Evolutionary conservation across 2,113 vertebrate genomes (phyloP).

Genomic region (Rattus rattus): DNA sequence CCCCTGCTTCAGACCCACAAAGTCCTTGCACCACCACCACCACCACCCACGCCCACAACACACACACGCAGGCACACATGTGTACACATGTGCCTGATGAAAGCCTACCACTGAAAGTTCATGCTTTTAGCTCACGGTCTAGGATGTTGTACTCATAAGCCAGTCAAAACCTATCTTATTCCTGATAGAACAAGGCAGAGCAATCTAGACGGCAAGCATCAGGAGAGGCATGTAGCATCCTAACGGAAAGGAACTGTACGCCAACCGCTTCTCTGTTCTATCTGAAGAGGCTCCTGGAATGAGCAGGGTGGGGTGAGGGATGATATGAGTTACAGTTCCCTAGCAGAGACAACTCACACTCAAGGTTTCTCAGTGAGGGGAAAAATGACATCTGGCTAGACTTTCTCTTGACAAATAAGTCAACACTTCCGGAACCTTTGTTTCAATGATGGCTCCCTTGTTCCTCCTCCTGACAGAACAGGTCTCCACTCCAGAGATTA

Average conservation of each 20-base stretch:
- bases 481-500: slow-evolving; percentile 75
- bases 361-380: not conserved
- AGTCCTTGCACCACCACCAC: not conserved
- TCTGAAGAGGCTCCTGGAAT: not conserved
- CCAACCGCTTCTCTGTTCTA: not conserved
- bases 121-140: not conserved
- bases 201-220: not conserved
- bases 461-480: slow-evolving; percentile 73
- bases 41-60: too few relatives aligned
- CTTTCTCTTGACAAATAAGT: not conserved
- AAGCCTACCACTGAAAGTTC: not conserved
- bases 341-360: not conserved
- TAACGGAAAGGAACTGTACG: not conserved
- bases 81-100: not conserved
- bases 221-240: not conserved
- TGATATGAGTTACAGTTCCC: not conserved
- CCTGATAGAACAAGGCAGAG: not conserved
- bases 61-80: not conserved
- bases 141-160: not conserved
- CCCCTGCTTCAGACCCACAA: not conserved
- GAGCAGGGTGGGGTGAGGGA: not conserved
- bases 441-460: slow-evolving; percentile 52
- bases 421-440: not conserved
- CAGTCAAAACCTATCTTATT: not conserved
- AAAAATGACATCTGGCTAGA: not conserved